A percentile compares a stretch with the other conserved stretches of the same genome.
Evolutionary conservation across 2,888 invertebrate genomes (phyloP).

Genomic region (Pyrocoelia pectoralis): DNA sequence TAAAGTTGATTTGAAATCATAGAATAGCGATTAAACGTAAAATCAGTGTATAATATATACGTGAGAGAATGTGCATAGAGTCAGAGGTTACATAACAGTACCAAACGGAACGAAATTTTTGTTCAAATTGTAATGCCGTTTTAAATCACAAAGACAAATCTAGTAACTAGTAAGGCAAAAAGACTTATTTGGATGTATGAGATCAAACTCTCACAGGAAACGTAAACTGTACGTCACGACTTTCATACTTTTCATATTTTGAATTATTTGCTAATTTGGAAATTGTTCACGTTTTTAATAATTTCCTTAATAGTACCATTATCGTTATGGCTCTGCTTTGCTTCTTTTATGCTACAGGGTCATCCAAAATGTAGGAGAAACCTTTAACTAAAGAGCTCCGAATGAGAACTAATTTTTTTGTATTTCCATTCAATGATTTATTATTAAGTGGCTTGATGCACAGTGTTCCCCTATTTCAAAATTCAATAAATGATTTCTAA

Average conservation of each 20-base stretch:
- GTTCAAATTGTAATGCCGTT: constrained; percentile 13
- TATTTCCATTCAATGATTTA: too few species aligned
- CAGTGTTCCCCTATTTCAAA: too few species aligned
- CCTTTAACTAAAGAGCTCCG: too few species aligned
- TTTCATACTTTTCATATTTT: constrained; percentile 1
- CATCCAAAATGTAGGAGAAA: too few species aligned
- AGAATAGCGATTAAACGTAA: background rate
- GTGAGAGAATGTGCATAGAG: constrained; percentile 5
- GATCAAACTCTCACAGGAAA: constrained; percentile 6
- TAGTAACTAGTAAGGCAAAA: background rate
- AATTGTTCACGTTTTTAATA: background rate
- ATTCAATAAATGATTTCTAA: too few species aligned
- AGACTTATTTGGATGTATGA: constrained; percentile 17
- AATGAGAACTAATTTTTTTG: too few species aligned
- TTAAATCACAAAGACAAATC: constrained; percentile 13
- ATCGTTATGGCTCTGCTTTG: too few species aligned
- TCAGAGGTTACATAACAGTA: constrained; percentile 8
- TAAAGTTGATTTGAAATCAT: too few species aligned
- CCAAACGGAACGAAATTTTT: constrained; percentile 5
- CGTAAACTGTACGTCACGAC: constrained; percentile 1
- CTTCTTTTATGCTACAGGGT: too few species aligned
- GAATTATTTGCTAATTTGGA: constrained; percentile 2
- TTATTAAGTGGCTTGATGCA: too few species aligned
- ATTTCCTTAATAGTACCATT: background rate
- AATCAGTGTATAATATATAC: background rate